phyloP scores from a whole-genome alignment of 2,113 vertebrate genomes.

The Fregata magnificens region DNA sequence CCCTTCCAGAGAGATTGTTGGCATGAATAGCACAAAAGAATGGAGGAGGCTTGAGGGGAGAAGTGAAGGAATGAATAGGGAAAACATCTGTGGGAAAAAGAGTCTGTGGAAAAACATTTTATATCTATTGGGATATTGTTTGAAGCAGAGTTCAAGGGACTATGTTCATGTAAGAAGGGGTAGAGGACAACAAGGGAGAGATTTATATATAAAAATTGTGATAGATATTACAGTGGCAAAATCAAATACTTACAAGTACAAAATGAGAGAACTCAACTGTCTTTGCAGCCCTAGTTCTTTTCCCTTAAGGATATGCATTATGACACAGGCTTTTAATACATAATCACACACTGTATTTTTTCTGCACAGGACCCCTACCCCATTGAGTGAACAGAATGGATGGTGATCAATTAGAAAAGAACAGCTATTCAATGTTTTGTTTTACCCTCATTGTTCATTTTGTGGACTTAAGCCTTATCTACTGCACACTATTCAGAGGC shows the following conservation, averaged over 20 bases:
- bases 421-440: conserved; percentile 38
- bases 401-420: conserved; percentile 48
- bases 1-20: background rate
- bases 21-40: background rate
- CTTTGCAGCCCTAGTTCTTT: background rate
- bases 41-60: background rate
- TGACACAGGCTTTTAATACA: background rate
- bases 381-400: conserved; percentile 9
- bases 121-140: background rate
- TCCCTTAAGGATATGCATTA: background rate
- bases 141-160: background rate
- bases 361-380: background rate
- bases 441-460: conserved; percentile 41
- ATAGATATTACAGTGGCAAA: background rate
- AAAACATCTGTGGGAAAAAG: background rate
- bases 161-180: background rate
- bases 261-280: background rate
- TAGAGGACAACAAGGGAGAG: background rate
- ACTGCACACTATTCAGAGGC: background rate
- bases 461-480: conserved; percentile 48
- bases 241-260: background rate
- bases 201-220: background rate
- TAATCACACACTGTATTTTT: background rate
- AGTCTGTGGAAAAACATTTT: background rate
- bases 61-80: background rate